These are phyloP conservation scores for Spinus pinus DNA, from an alignment of 2,797 vertebrate genomes.

Conservation along the genomic window DNA sequence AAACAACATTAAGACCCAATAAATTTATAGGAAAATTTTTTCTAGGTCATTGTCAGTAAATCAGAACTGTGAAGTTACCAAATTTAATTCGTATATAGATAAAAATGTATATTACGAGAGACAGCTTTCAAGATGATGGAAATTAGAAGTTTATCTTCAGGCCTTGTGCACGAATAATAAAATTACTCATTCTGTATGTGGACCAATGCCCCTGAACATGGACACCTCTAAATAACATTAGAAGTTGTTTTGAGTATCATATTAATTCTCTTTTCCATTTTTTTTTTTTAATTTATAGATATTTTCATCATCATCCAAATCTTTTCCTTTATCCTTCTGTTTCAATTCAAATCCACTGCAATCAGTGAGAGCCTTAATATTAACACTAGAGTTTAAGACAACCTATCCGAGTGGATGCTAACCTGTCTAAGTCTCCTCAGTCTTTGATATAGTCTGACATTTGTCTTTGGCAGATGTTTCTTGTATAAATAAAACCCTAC, in stretches of 20 bases:
- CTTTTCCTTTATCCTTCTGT: neutral
- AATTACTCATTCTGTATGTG: neutral
- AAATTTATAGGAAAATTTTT: neutral
- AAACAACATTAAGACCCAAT: rapidly evolving
- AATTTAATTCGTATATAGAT: neutral
- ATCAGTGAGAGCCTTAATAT: neutral
- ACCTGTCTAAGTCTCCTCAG: neutral
- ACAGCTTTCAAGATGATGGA: neutral
- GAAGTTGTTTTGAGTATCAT: neutral
- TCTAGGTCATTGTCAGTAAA: neutral
- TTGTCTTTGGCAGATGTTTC: neutral
- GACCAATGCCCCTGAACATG: neutral
- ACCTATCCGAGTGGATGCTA: neutral
- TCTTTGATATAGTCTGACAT: neutral
- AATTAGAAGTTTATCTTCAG: neutral
- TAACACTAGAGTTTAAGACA: neutral
- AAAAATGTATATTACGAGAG: neutral
- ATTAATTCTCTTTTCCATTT: neutral
- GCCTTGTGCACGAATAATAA: neutral
- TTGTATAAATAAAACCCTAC: neutral
- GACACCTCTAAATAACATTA: neutral
- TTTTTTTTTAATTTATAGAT: neutral
- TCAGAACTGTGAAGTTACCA: neutral
- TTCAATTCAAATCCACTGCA: neutral
- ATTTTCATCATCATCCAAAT: neutral